Base-by-base conservation (phyloP, 1,140 invertebrate genomes). In the Zaprionus capensis region DNA sequence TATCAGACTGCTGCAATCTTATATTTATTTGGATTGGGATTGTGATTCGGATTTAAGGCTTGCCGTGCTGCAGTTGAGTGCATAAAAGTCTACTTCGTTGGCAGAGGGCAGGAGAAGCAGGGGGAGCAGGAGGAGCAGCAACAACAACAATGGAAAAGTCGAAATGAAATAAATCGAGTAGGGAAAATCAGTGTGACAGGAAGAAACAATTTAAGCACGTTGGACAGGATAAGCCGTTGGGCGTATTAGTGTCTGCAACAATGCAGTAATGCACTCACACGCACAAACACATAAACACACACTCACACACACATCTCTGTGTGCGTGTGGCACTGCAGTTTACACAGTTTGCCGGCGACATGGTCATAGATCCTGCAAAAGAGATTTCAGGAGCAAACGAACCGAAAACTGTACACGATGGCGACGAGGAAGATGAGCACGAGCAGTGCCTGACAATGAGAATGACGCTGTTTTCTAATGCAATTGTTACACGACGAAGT, bases 151-250 rank as follows among this genome's bases (percentile, higher is more conserved):
- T 67, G 65, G 26, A 49, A 73, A 80, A 86, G 76, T 72, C 85
- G 64, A 74, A 82, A 75, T 79, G 80, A 72, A 78, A 88, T 90
- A 90, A 91, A 90, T 85, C 81, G 85, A 81, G 79, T 81, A 90
- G 62, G 62, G 71, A 68, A 88, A 90, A 90, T 90, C 85, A 91
- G 68, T 90, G 85, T 81, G 84, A 90, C 85, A 90, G 85, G 65
- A 90, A 80, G 86, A 90, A 90, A 91, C 86, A 90, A 90, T 90
- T 90, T 90, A 90, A 90, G 72, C 85, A 85, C 88, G 71, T 90
- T 90, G 86, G 85, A 82, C 86, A 90, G 85, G 85, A 90, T 90
- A 90, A 90, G 81, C 82, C 81, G 49, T 72, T 71, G 58, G 44
- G 15, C 36, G 69, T 70, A 78, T 77, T 80, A 90, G 84, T 88